Evolutionary conservation across 2,888 invertebrate genomes (phyloP).

Genomic region (Tetramorium bicarinatum): DNA sequence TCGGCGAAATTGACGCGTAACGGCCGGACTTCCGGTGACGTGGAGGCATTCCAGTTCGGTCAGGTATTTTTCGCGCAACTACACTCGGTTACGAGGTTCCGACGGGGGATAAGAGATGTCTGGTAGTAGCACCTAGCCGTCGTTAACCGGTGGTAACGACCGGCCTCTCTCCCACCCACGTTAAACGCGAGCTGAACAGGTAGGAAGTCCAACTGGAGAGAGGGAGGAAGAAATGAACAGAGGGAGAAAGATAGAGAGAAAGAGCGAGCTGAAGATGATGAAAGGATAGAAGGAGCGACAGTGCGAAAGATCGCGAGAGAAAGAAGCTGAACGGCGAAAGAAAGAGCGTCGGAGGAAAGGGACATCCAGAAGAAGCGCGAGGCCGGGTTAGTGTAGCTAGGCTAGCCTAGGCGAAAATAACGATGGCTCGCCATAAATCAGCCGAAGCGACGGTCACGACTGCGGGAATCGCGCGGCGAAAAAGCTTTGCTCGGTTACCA

Average conservation of each 20-base stretch:
- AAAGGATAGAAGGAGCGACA: slow-evolving; percentile 1
- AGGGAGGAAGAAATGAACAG: slow-evolving; percentile 54
- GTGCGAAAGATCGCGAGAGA: neutral
- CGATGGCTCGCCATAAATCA: slow-evolving; percentile 76
- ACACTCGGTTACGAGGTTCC: slow-evolving; percentile 61
- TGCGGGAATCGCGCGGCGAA: slow-evolving; percentile 73
- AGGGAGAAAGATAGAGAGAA: slow-evolving; percentile 38
- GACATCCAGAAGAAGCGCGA: slow-evolving; percentile 36
- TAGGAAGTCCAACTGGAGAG: slow-evolving; percentile 63
- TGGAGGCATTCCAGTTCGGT: slow-evolving; percentile 37
- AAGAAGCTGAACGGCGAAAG: slow-evolving; percentile 6
- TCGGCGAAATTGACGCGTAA: slow-evolving; percentile 55
- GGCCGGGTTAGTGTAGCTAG: slow-evolving; percentile 38
- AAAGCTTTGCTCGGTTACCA: slow-evolving; percentile 74
- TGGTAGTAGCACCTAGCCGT: slow-evolving; percentile 68
- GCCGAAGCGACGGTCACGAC: slow-evolving; percentile 75
- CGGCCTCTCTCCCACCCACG: slow-evolving; percentile 70
- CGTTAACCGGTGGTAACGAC: slow-evolving; percentile 77
- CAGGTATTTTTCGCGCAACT: slow-evolving; percentile 50
- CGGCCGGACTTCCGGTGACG: slow-evolving; percentile 54
- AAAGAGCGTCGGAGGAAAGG: slow-evolving; percentile 42
- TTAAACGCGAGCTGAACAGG: slow-evolving; percentile 62
- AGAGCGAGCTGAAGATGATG: neutral
- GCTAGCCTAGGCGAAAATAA: slow-evolving; percentile 75
- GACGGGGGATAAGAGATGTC: slow-evolving; percentile 68